Evolutionary conservation across 92 coral and sea anemone species (phyloP), one percentile per base, ranked within the genome.

Genomic region (Parazoanthus darwini): DNA sequence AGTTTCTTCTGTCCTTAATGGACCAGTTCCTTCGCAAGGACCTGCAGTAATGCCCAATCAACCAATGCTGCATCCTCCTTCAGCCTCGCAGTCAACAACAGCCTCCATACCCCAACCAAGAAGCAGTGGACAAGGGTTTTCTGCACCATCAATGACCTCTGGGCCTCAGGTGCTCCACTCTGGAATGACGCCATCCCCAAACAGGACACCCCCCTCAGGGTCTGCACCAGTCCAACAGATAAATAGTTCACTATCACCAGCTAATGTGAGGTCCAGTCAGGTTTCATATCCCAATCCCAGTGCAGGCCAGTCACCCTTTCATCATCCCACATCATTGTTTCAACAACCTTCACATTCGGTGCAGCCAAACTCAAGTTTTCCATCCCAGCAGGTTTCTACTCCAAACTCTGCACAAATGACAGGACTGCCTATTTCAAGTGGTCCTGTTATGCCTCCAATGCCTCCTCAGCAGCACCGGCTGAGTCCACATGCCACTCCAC

Each of bases 401-500:
- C 79, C 63, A 70, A 72, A 18, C 22, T 44, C 87, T 43, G 13
- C 87, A 29, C 78, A 43, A 15, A 84, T 71, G 87, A 67, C 87
- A 1, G 48, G 56, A 35, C 26, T 71, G 11, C 66, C 79, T 22
- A 79, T 84, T 84, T 70, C 87, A 68, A 84, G 37, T 84, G 59
- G 44, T 18, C 11, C 46, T 4, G 23, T 84, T 22, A 72, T 20
- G 16, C 50, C 79, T 1, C 87, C 25, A 23, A 71, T 3, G n/a
- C 46, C 79, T 5, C 86, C 91, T 11, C 68, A 26, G 0, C 88
- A 88, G n/a, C 90, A 91, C 33, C 75, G 59, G 51, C 78, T 92
- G 65, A 92, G 92, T 82, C 73, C 86, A 68, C 88, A 89, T 44
- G 78, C 93, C 26, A 83, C 91, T 37, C 84, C 93, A 78, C 90